These are phyloP conservation scores for Drosophila sproati DNA, from an alignment of 1,140 invertebrate genomes.

Conservation along the genomic window DNA sequence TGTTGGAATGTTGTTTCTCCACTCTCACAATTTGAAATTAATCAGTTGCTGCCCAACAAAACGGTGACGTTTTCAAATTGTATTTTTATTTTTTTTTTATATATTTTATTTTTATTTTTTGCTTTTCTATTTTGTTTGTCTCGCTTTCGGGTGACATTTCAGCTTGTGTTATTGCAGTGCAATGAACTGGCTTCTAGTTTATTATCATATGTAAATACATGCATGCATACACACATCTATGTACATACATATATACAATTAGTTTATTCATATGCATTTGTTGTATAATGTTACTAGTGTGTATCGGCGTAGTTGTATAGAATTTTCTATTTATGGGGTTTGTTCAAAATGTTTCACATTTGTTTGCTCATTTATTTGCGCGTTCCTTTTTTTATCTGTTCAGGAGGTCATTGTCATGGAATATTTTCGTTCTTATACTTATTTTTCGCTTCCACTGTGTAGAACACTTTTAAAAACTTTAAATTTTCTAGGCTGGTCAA, in stretches of 20 bases:
- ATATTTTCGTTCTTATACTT: conserved; percentile 34
- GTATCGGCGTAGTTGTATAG: conserved; percentile 8
- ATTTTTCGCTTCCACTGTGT: neutral
- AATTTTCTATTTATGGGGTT: conserved; percentile 17
- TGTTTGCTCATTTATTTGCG: conserved; percentile 61
- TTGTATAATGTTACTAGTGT: no score
- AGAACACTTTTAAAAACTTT: conserved; percentile 1
- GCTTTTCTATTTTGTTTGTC: conserved; percentile 34
- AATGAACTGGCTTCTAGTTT: conserved; percentile 77
- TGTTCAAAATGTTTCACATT: conserved; percentile 42
- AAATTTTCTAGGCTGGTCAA: no score
- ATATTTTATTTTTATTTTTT: conserved; percentile 48
- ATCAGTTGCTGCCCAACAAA: conserved; percentile 53
- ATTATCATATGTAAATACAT: conserved; percentile 56
- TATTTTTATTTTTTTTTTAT: conserved; percentile 46
- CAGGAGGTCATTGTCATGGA: conserved; percentile 76
- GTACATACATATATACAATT: neutral
- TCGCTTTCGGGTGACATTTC: conserved; percentile 15
- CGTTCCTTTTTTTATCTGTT: conserved; percentile 65
- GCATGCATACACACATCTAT: conserved; percentile 22
- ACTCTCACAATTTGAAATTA: conserved; percentile 54
- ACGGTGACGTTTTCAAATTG: conserved; percentile 63
- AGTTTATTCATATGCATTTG: conserved; percentile 31
- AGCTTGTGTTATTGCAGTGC: conserved; percentile 67
- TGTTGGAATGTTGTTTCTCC: neutral